These are phyloP conservation scores for Pontoporia blainvillei DNA, from an alignment of 2,113 vertebrate genomes.

Conservation along the genomic window DNA sequence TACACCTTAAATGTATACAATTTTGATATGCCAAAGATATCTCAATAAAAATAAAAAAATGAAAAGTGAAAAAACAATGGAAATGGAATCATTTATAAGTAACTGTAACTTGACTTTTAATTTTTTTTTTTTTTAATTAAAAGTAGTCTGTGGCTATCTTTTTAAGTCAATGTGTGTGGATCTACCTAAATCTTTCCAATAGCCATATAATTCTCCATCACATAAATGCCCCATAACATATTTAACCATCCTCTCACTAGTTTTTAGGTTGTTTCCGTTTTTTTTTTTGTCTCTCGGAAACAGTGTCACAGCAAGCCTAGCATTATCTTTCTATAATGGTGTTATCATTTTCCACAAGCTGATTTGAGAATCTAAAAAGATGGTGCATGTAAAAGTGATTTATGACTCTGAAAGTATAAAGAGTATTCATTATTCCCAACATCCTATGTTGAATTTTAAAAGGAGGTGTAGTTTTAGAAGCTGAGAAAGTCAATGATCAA, in stretches of 20 bases:
- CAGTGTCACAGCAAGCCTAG: neutral
- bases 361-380: slow-evolving; percentile 11
- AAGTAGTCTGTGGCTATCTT: neutral
- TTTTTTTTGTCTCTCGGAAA: neutral
- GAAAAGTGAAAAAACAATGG: neutral
- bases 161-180: neutral
- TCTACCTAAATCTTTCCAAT: neutral
- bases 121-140: neutral
- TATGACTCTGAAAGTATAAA: neutral
- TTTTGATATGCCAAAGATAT: neutral
- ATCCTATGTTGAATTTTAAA: neutral
- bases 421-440: slow-evolving; percentile 6
- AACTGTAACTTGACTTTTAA: neutral
- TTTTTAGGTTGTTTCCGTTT: neutral
- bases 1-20: neutral
- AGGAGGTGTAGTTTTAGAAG: neutral
- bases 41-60: neutral
- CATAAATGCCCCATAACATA: neutral
- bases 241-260: neutral
- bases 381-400: neutral
- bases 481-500: neutral
- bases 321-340: neutral
- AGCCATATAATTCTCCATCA: neutral
- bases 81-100: neutral
- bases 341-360: neutral